phyloP scores from a whole-genome alignment of 2,888 invertebrate genomes.

The Scaptomyza tumidula region DNA sequence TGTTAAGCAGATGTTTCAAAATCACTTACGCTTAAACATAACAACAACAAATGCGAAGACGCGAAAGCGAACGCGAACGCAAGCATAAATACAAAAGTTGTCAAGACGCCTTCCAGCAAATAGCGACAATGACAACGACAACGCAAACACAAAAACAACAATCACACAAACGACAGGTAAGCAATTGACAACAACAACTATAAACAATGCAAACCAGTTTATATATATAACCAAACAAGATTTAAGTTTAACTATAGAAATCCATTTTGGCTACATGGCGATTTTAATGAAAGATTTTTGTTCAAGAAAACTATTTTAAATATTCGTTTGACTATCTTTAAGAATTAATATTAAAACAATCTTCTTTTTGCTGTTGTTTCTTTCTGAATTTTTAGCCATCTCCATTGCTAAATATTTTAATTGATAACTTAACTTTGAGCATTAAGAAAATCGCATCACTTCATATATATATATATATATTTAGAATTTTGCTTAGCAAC shows the following conservation, averaged over 20 bases:
- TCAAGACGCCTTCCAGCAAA: slow-evolving; percentile 33
- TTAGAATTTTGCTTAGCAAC: no score
- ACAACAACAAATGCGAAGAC: slow-evolving; percentile 26
- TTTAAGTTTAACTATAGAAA: not conserved
- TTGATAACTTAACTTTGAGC: no score
- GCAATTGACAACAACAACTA: slow-evolving; percentile 10
- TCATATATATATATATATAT: no score
- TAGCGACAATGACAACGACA: slow-evolving; percentile 1
- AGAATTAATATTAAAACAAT: no score
- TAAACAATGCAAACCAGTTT: slow-evolving; percentile 34
- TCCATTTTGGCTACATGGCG: no score
- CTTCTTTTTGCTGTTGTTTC: no score
- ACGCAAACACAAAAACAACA: slow-evolving; percentile 4
- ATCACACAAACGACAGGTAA: slow-evolving; percentile 2
- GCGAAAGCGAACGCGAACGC: not conserved
- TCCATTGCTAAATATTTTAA: no score
- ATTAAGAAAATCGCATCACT: no score
- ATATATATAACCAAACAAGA: slow-evolving; percentile 56
- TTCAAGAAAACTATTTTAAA: no score
- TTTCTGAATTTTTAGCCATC: no score
- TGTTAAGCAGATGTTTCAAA: slow-evolving; percentile 78
- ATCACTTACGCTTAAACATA: slow-evolving; percentile 75
- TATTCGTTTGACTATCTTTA: no score
- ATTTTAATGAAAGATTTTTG: no score
- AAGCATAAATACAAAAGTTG: slow-evolving; percentile 47